A percentile compares a stretch with the other conserved stretches of the same genome.
These are phyloP conservation scores for Chymomyza caudatula DNA, from an alignment of 2,888 invertebrate species.

Conservation along the genomic window DNA sequence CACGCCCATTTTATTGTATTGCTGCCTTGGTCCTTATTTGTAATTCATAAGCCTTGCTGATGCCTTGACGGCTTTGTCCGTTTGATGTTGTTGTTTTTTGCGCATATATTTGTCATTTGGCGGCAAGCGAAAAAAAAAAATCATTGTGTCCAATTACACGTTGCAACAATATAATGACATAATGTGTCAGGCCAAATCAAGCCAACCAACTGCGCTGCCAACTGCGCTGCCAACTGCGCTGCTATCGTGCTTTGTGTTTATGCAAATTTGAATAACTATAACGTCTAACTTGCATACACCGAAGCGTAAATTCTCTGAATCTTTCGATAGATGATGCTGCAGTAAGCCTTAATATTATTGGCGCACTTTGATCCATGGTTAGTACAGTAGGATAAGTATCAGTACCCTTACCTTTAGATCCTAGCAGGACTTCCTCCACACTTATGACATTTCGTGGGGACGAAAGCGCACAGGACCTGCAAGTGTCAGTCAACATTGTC, in stretches of 20 bases:
- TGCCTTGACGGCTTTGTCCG: constrained; percentile 35
- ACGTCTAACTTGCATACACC: background rate
- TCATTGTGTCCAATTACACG: constrained; percentile 61
- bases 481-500: no score
- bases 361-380: no score
- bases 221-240: constrained; percentile 5
- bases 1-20: constrained; percentile 49
- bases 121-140: constrained; percentile 45
- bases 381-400: no score
- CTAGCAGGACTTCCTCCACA: no score
- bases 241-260: constrained; percentile 42
- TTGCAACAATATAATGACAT: constrained; percentile 71
- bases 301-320: constrained; percentile 3
- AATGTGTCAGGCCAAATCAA: constrained; percentile 50
- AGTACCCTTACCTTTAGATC: no score
- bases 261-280: constrained; percentile 45
- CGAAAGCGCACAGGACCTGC: no score
- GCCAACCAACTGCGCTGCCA: background rate
- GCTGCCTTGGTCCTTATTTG: constrained; percentile 53
- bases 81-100: constrained; percentile 46
- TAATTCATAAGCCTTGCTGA: constrained; percentile 66
- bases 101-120: constrained; percentile 66
- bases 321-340: background rate
- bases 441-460: no score
- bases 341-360: no score